Percentiles rank a stretch among this genome's conserved stretches.
Conservation (phyloP, 2,113 vertebrate species). For the Xyliphius kryptos region DNA sequence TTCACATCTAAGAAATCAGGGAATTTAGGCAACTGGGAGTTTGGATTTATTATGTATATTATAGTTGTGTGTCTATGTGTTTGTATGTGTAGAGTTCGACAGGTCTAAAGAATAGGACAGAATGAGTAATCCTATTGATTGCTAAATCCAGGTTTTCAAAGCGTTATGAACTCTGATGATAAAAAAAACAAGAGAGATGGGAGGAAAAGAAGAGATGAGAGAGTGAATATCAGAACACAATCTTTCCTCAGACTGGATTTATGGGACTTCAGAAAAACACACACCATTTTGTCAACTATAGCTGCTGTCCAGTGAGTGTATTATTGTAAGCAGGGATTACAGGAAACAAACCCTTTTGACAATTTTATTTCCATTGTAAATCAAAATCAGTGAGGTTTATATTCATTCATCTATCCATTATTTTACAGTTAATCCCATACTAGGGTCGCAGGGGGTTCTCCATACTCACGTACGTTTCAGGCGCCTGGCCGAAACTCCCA, state of each 20-base stretch:
- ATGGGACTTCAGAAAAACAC: constrained; percentile 7
- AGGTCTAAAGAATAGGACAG: constrained; percentile 32
- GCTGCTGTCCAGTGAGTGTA: constrained; percentile 5
- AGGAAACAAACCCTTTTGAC: not conserved
- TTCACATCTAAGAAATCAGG: too few relatives aligned
- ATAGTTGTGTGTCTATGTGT: too few relatives aligned
- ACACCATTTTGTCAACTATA: not conserved
- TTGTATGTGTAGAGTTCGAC: constrained; percentile 11
- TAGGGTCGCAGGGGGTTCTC: too few relatives aligned
- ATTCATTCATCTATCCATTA: too few relatives aligned
- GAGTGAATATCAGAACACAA: constrained; percentile 19
- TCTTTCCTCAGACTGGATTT: constrained; percentile 15
- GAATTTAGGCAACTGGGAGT: too few relatives aligned
- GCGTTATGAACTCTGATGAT: constrained; percentile 47
- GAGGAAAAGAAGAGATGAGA: not conserved
- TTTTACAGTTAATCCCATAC: too few relatives aligned
- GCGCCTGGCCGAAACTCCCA: too few relatives aligned
- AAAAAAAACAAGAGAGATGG: constrained; percentile 14
- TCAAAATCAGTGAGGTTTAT: too few relatives aligned
- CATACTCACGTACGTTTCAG: too few relatives aligned
- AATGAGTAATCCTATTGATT: constrained; percentile 54
- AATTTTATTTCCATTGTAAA: too few relatives aligned
- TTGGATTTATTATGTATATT: too few relatives aligned
- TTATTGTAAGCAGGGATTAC: constrained; percentile 2
- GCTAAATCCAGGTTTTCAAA: constrained; percentile 53